These are phyloP conservation scores for Euclidia mi DNA, from an alignment of 2,888 invertebrate species.

Conservation along the genomic window DNA sequence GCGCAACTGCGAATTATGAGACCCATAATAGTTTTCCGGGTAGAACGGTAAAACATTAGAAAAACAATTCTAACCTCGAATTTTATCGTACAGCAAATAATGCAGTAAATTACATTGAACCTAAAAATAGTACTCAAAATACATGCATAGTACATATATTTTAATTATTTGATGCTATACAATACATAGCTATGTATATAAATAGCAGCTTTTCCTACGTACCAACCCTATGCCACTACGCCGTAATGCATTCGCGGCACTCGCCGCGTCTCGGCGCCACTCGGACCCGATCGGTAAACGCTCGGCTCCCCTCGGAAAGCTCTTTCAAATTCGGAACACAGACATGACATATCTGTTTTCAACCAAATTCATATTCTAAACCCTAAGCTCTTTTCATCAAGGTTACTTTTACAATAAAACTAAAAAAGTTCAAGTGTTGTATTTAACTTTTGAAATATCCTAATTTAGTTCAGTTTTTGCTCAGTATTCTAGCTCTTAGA, in stretches of 20 bases:
- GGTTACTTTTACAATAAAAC: conserved; percentile 46
- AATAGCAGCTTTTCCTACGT: conserved; percentile 59
- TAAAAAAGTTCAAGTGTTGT: conserved; percentile 74
- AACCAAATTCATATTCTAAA: conserved; percentile 49
- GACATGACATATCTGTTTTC: conserved; percentile 82
- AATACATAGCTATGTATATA: conserved; percentile 39
- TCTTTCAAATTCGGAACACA: conserved; percentile 84
- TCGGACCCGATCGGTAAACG: conserved; percentile 89
- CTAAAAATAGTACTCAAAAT: too few species aligned
- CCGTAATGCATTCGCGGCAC: conserved; percentile 87
- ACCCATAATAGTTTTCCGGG: too few species aligned
- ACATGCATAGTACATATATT: too few species aligned
- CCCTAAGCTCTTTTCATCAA: conserved; percentile 50
- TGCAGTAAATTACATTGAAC: too few species aligned
- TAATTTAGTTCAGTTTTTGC: conserved; percentile 73
- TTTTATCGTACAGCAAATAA: too few species aligned
- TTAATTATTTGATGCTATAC: too few species aligned
- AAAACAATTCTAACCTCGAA: too few species aligned
- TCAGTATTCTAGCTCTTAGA: conserved; percentile 61
- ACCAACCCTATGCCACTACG: conserved; percentile 79
- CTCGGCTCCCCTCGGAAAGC: conserved; percentile 84
- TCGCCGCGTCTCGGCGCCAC: conserved; percentile 85
- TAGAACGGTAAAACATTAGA: too few species aligned
- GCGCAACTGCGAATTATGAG: too few species aligned
- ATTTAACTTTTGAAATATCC: conserved; percentile 87